Base-by-base conservation (phyloP, 2,113 vertebrate species). In the Myotis brandtii region DNA sequence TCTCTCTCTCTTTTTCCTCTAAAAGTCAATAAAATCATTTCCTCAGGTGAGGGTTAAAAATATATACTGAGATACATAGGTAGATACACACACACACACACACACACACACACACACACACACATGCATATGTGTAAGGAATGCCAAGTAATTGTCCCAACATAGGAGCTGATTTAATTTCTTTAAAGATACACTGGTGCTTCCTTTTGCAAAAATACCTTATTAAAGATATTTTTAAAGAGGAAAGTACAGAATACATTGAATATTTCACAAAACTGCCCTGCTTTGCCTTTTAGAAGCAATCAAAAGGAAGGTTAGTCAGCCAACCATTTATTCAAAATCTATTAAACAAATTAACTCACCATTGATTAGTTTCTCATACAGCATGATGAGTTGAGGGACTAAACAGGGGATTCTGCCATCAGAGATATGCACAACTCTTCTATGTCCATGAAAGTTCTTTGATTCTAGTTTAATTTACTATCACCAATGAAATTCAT, bases 341-440 rank as follows among this genome's bases (percentile, higher is more conserved):
- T 93, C 21, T 94, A 59, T 94, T 96, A 91, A 96, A 82, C 34
- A 83, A 92, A 97, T 72, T 91, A 97, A 96, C 66, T 89, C 8
- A 50, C 3, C 54, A 96, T 92, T 93, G 81, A 93, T 97, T 97
- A 83, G 12, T 73, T 92, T 80, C n/a, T 56, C 3, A 30, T 82
- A 50, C 0, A 54, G 43, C 27, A 37, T 5, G 46, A 67, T 34
- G 66, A 94, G 1, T 0, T 90, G 27, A 75, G 86, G 67, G 81
- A 91, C 62, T 72, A 81, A 25, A 25, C 73, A 76, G 0, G 12
- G n/a, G 0, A 46, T 62, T 79, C 46, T 81, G 34, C 54, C 52
- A 91, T 56, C 20, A 96, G 75, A 93, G 40, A 94, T 77, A 93
- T 40, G 16, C 1, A 50, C 75, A 93, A 21, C 43, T 89, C 48